These are phyloP conservation scores for Petrolisthes cinctipes DNA, from an alignment of 2,888 invertebrate species.

Conservation along the genomic window DNA sequence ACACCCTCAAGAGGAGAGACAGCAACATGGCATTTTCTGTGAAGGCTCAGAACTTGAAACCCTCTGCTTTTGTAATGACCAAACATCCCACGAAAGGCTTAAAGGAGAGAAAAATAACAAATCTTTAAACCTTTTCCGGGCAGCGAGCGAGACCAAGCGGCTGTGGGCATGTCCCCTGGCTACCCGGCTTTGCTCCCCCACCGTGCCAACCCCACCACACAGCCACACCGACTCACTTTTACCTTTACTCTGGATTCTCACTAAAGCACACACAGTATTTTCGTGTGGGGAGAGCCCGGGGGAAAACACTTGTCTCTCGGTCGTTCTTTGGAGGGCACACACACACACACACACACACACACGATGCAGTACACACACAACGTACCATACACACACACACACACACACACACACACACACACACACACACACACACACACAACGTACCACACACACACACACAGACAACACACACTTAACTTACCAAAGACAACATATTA, in stretches of 20 bases:
- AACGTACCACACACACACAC: no score
- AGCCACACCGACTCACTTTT: not conserved
- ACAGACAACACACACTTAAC: no score
- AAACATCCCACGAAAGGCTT: not conserved
- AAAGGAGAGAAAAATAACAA: not conserved
- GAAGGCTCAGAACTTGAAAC: no score
- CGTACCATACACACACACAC: no score
- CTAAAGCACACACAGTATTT: not conserved
- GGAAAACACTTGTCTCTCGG: not conserved
- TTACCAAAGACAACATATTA: no score
- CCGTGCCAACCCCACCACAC: not conserved
- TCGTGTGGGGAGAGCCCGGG: not conserved
- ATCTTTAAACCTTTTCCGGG: not conserved
- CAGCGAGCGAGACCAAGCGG: not conserved
- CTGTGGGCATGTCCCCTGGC: not conserved
- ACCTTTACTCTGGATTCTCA: not conserved
- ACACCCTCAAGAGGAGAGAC: no score
- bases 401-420: no score
- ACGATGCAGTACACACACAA: no score
- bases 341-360: no score
- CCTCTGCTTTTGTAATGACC: not conserved
- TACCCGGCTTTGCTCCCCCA: not conserved
- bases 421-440: no score
- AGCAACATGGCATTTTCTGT: no score
- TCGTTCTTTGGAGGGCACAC: not conserved